Percentiles rank a stretch among this genome's conserved stretches.
Conservation (phyloP, 2,797 vertebrate species). For the Phoeniculus purpureus region DNA sequence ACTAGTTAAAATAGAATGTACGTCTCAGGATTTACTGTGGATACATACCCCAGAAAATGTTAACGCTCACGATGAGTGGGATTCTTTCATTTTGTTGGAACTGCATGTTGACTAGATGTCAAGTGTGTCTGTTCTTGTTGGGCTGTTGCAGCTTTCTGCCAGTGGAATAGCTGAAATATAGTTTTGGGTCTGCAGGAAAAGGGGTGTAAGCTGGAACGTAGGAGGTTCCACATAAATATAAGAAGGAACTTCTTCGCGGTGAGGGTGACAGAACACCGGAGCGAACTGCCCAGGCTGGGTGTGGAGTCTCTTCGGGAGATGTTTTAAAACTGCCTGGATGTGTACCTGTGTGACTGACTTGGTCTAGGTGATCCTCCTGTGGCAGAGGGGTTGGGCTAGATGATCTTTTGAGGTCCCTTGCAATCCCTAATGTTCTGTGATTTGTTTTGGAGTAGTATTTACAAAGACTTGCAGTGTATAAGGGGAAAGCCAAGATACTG, state of each 20-base stretch:
- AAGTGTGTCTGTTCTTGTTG: fast-evolving
- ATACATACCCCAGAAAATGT: background rate
- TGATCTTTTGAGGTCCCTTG: too few species aligned
- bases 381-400: too few species aligned
- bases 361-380: too few species aligned
- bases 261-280: too few species aligned
- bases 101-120: background rate
- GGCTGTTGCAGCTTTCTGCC: background rate
- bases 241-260: too few species aligned
- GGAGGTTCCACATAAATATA: too few species aligned
- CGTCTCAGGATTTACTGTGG: background rate
- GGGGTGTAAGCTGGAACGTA: too few species aligned
- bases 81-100: background rate
- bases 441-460: background rate
- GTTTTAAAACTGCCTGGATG: too few species aligned
- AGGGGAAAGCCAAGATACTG: background rate
- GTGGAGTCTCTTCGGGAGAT: too few species aligned
- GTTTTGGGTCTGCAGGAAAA: background rate
- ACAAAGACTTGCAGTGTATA: background rate
- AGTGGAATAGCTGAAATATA: background rate
- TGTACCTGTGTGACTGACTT: too few species aligned
- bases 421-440: too few species aligned
- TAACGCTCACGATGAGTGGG: background rate
- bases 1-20: background rate
- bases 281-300: too few species aligned